Base-by-base conservation (phyloP, 2,888 invertebrate species). In the Zhengitettix transpicula region DNA sequence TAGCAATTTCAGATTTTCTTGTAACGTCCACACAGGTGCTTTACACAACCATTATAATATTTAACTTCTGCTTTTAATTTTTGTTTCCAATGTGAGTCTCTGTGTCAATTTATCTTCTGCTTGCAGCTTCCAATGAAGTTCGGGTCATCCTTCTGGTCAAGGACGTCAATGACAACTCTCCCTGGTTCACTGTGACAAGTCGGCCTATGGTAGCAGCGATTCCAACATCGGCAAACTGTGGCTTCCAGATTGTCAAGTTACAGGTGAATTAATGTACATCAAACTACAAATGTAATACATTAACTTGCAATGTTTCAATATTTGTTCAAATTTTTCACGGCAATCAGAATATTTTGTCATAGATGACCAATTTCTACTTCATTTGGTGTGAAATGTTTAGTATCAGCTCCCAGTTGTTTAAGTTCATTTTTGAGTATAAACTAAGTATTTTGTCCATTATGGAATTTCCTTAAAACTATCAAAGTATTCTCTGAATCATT, bases 141-240 rank as follows among this genome's bases (percentile, higher is more conserved):
- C 85, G 88, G 70, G 81, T 91, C 1, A 79, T 89, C 1, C 81
- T 91, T 0, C 78, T 83, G 66, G 82, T 92, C 59, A 81, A 81
- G 55, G 91, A 92, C 71, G 82, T 85, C 1, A 92, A 92, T 68
- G 91, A 92, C 69, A 90, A 92, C 70, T 75, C 84, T 3, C 91
- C 91, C 0, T 82, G 78, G 67, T 92, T 92, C 69, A 79, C 79
- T 3, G 81, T 82, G 52, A 82, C 81, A 60, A 89, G 89, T 5
- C 77, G 85, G 42, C 90, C 91, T 0, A 80, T 90, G 64, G 83
- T 92, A 0, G 87, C 90, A 0, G 90, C 90, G 0, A 83, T 91
- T 63, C 87, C 90, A 0, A 82, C 87, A 0, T 83, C 85, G 41
- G 89, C 89, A 10, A 81, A 82, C 62, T 91, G 89, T 70, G 91